Base-by-base conservation (phyloP, 2,113 vertebrate species). In the Echinops telfairi region DNA sequence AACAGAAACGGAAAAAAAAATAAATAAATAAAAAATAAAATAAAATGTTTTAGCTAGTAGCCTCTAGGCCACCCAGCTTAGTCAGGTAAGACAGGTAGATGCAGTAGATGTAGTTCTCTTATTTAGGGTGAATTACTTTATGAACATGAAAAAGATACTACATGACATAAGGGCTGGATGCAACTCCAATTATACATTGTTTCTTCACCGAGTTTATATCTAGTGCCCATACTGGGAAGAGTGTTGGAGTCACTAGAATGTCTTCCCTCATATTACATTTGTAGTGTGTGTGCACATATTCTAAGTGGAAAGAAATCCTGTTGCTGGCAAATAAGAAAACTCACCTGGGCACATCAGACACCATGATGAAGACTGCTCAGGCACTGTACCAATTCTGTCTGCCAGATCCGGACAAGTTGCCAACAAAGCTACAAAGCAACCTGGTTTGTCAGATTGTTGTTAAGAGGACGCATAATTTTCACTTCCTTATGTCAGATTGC, bases 321-420 rank as follows among this genome's bases (percentile, higher is more conserved):
- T 76, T 75, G 70, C 75, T 60, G 83, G 31, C 33, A 93, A 75
- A 94, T 38, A 95, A 71, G 83, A 64, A 73, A 83, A 83, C 58
- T 22, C 68, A 83, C 43, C 64, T 23, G 47, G 58, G 19, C 8
- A 83, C 62, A 86, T 70, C 2, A 80, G 76, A 76, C 96, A 70
- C 76, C 82, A 80, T 14, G 6, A 38, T 27, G 53, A 77, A 86
- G 31, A 29, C 31, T 91, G 53, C 43, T 73, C 36, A 38, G n/a
- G 90, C 31, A 15, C 60, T 40, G n/a, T 20, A 27, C n/a, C 10
- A 15, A 23, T 25, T 92, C n/a, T n/a, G 2, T 40, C 64, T 92
- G 78, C 83, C 75, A 77, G 68, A 53, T 25, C 25, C n/a, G 25
- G 10, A 47, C 27, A 33, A 71, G 60, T 20, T 85, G 76, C 79